These are phyloP conservation scores for Siniperca scherzeri DNA, from an alignment of 2,797 vertebrate genomes.

Conservation along the genomic window DNA sequence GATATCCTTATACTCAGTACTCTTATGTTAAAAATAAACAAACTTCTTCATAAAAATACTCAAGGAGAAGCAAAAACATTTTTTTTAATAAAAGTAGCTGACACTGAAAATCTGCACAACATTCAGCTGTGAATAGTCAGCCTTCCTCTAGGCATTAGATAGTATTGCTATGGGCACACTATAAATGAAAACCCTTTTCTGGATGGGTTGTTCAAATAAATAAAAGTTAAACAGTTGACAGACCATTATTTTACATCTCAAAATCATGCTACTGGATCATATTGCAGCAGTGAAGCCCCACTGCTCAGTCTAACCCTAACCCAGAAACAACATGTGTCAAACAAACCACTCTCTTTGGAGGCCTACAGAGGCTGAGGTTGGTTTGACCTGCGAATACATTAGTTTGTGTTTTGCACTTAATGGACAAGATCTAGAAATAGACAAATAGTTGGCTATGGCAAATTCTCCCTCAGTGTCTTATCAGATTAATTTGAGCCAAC, in stretches of 20 bases:
- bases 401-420: constrained; percentile 41
- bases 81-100: constrained; percentile 43
- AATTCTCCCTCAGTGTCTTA: constrained; percentile 65
- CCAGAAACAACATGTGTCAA: constrained; percentile 23
- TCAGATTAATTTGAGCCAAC: constrained; percentile 71
- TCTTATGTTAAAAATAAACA: neutral
- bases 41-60: constrained; percentile 25
- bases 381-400: constrained; percentile 29
- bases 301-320: constrained; percentile 9
- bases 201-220: constrained; percentile 42
- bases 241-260: constrained; percentile 48
- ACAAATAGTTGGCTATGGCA: constrained; percentile 52
- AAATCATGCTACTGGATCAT: constrained; percentile 31
- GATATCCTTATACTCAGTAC: neutral
- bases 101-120: constrained; percentile 26
- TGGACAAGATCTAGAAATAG: constrained; percentile 41
- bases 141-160: constrained; percentile 36
- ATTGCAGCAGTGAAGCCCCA: constrained; percentile 20
- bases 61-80: constrained; percentile 2
- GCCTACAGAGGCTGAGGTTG: constrained; percentile 10
- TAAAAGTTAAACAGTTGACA: constrained; percentile 52
- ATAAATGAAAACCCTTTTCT: constrained; percentile 49
- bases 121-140: constrained; percentile 35
- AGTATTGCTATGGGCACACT: constrained; percentile 34
- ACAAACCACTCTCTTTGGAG: constrained; percentile 36